A percentile compares a stretch with the other conserved stretches of the same genome.
Evolutionary conservation across 2,113 vertebrate species (phyloP).

Genomic region (Proteles cristata): DNA sequence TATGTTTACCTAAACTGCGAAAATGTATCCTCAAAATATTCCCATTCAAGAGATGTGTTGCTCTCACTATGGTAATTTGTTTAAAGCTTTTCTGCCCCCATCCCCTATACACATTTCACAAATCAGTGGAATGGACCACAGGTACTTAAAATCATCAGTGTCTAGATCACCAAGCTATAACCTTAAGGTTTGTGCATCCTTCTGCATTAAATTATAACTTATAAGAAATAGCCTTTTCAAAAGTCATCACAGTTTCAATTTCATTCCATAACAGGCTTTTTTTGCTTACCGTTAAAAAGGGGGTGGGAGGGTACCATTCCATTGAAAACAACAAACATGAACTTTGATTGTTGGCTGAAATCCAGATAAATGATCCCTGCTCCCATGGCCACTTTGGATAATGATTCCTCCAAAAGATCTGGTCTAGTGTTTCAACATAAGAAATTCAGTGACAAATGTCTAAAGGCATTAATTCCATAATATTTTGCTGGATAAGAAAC

Average conservation of each 20-base stretch:
- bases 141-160: slow-evolving; percentile 17
- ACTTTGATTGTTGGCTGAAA: not conserved
- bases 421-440: slow-evolving; percentile 26
- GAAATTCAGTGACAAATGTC: slow-evolving; percentile 44
- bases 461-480: slow-evolving; percentile 65
- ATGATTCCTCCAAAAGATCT: not conserved
- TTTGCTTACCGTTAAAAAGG: not conserved
- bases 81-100: not conserved
- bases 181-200: not conserved
- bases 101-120: not conserved
- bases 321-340: slow-evolving; percentile 20
- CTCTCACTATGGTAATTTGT: slow-evolving; percentile 9
- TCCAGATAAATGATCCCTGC: not conserved
- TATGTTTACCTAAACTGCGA: not conserved
- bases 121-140: not conserved
- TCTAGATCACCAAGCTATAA: not conserved
- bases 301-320: not conserved
- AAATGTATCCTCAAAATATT: not conserved
- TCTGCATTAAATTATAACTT: slow-evolving; percentile 39
- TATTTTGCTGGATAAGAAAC: slow-evolving; percentile 68
- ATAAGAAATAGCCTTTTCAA: not conserved
- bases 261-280: not conserved
- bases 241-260: slow-evolving; percentile 28
- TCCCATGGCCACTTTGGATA: not conserved
- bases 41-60: not conserved